Evolutionary conservation across 2,113 vertebrate genomes (phyloP).

Genomic region (human): GRCh38 chr2:182594501-182595000

Average conservation of each 20-base stretch:
- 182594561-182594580: neutral
- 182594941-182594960: neutral
- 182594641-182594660: neutral
- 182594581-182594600: conserved; percentile 22
- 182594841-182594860: neutral
- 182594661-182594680: neutral
- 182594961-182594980: neutral
- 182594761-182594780: neutral
- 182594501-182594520: conserved; percentile 51
- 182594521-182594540: conserved; percentile 51
- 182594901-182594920: too few relatives aligned
- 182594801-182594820: neutral
- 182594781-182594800: neutral
- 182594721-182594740: neutral
- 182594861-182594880: neutral
- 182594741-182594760: neutral
- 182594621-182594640: conserved; percentile 46
- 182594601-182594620: neutral
- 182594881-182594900: neutral
- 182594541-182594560: conserved; percentile 26
- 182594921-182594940: too few relatives aligned
- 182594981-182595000: neutral
- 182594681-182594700: conserved; percentile 21
- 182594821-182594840: neutral
- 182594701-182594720: neutral